phyloP scores from a whole-genome alignment of 1,140 invertebrate species.

The Apis mellifera region Amel_HAv3.1 CM009940.2:1652501-1653000 shows the following conservation, averaged over 20 bases:
- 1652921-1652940: too few relatives aligned
- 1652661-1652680: constrained; percentile 35
- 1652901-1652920: neutral
- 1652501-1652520: too few relatives aligned
- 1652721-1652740: constrained; percentile 40
- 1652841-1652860: neutral
- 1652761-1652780: constrained; percentile 41
- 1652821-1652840: neutral
- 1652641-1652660: constrained; percentile 49
- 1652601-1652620: neutral
- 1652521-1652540: constrained; percentile 38
- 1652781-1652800: neutral
- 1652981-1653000: too few relatives aligned
- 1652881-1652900: neutral
- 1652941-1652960: too few relatives aligned
- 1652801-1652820: neutral
- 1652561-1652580: neutral
- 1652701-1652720: constrained; percentile 35
- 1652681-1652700: constrained; percentile 56
- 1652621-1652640: constrained; percentile 29
- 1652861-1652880: neutral
- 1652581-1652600: constrained; percentile 2
- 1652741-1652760: constrained; percentile 58
- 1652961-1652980: too few relatives aligned
- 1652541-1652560: constrained; percentile 23